Percentiles rank a stretch among this genome's conserved stretches.
phyloP scores from a whole-genome alignment of 2,113 vertebrate species.

The Riparia riparia region DNA sequence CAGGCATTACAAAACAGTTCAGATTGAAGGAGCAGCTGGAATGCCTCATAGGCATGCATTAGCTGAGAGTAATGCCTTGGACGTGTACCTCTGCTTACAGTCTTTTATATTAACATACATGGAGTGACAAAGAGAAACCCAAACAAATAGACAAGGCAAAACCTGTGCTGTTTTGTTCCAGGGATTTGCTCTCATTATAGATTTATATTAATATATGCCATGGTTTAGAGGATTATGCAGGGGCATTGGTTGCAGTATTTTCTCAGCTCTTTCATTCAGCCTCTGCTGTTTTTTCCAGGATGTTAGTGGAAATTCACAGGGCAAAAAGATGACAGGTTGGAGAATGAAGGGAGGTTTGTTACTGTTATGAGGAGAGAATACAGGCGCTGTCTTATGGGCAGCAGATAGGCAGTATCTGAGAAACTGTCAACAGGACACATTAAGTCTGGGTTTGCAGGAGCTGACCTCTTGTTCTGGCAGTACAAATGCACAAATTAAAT shows the following conservation, averaged over 20 bases:
- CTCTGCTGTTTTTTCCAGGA: neutral
- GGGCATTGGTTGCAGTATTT: neutral
- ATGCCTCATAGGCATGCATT: slow-evolving; percentile 58
- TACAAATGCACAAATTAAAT: slow-evolving; percentile 65
- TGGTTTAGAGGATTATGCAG: neutral
- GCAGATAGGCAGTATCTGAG: slow-evolving; percentile 48
- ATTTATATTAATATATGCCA: neutral
- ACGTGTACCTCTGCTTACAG: slow-evolving; percentile 36
- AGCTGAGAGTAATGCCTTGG: slow-evolving; percentile 41
- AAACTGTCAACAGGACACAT: slow-evolving; percentile 43
- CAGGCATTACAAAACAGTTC: slow-evolving; percentile 63
- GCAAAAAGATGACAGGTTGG: slow-evolving; percentile 1
- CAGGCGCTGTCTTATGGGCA: neutral
- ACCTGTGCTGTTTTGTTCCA: slow-evolving; percentile 9
- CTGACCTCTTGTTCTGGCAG: slow-evolving; percentile 49
- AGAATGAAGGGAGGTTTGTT: slow-evolving; percentile 44
- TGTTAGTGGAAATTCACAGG: slow-evolving; percentile 12
- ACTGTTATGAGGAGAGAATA: neutral
- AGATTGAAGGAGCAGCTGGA: slow-evolving; percentile 60
- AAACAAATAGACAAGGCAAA: slow-evolving; percentile 54
- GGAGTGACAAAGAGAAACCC: slow-evolving; percentile 41
- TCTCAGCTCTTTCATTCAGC: slow-evolving; percentile 4
- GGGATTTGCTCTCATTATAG: neutral
- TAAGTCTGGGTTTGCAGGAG: slow-evolving; percentile 27
- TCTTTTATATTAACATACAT: slow-evolving; percentile 52